Conservation (phyloP, 2,113 vertebrate species). For the Oophaga pumilio region DNA sequence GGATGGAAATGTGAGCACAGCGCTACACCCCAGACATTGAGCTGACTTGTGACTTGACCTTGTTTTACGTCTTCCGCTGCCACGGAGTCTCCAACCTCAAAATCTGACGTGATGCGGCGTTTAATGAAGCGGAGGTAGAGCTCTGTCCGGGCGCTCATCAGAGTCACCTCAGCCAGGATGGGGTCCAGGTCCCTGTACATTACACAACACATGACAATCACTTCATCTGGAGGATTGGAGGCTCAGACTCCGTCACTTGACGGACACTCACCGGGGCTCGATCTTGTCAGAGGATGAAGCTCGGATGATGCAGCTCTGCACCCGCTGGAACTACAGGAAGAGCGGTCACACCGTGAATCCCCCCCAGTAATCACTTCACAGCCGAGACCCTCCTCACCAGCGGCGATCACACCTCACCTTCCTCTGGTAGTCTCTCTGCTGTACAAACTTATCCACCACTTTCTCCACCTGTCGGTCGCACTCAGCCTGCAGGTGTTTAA, state of each 20-base stretch:
- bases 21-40: no score
- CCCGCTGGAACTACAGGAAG: conserved; percentile 87
- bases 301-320: conserved; percentile 93
- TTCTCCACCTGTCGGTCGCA: conserved; percentile 92
- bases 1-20: no score
- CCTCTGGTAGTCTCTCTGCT: conserved; percentile 89
- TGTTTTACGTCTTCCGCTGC: conserved; percentile 83
- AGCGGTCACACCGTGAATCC: background rate
- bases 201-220: background rate
- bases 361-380: background rate
- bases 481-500: conserved; percentile 92
- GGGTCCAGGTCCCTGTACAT: conserved; percentile 88
- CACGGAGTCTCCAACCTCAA: conserved; percentile 89
- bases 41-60: conserved; percentile 72
- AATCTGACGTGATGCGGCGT: conserved; percentile 86
- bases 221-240: background rate
- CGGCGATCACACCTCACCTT: conserved; percentile 75
- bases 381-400: background rate
- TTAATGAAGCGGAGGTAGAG: conserved; percentile 94
- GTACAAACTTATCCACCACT: conserved; percentile 91
- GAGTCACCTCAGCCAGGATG: conserved; percentile 89
- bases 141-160: conserved; percentile 95
- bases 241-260: background rate
- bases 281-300: conserved; percentile 84
- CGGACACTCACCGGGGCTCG: conserved; percentile 84